A percentile compares a stretch with the other conserved stretches of the same genome.
Evolutionary conservation across 2,888 invertebrate species (phyloP).

Genomic region (Clepsis dumicolana): DNA sequence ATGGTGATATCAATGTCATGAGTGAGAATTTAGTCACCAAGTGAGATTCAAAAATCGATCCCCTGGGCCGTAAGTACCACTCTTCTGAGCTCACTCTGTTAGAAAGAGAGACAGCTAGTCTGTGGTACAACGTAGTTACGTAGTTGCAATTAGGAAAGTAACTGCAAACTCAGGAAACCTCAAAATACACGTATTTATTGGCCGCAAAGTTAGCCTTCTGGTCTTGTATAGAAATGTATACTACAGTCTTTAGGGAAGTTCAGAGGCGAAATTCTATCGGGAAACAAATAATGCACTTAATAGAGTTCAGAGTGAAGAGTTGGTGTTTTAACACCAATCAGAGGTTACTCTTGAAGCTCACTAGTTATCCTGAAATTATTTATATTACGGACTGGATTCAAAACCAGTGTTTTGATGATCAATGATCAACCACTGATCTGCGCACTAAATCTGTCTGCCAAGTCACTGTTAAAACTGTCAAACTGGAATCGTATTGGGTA

Average conservation of each 20-base stretch:
- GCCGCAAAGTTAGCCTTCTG: conserved; percentile 17
- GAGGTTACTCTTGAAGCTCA: not conserved
- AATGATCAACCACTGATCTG: too few relatives aligned
- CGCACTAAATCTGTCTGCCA: too few relatives aligned
- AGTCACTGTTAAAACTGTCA: too few relatives aligned
- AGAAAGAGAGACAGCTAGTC: not conserved
- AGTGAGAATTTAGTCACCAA: too few relatives aligned
- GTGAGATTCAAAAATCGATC: too few relatives aligned
- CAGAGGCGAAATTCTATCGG: not conserved
- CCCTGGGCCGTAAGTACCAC: not conserved
- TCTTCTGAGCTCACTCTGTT: not conserved
- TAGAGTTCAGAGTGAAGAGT: not conserved
- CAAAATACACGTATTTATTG: conserved; percentile 39
- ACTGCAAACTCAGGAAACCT: conserved; percentile 16
- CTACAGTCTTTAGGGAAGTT: conserved; percentile 5
- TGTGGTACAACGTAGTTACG: conserved; percentile 4
- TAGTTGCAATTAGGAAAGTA: conserved; percentile 29
- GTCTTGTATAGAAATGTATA: conserved; percentile 22
- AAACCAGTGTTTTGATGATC: too few relatives aligned
- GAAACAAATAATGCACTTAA: not conserved
- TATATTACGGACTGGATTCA: too few relatives aligned
- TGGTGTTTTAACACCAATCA: not conserved
- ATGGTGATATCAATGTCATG: too few relatives aligned
- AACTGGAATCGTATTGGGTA: too few relatives aligned
- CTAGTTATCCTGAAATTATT: not conserved